phyloP scores from a whole-genome alignment of 2,113 vertebrate genomes.

The Mormyrus iriodes region DNA sequence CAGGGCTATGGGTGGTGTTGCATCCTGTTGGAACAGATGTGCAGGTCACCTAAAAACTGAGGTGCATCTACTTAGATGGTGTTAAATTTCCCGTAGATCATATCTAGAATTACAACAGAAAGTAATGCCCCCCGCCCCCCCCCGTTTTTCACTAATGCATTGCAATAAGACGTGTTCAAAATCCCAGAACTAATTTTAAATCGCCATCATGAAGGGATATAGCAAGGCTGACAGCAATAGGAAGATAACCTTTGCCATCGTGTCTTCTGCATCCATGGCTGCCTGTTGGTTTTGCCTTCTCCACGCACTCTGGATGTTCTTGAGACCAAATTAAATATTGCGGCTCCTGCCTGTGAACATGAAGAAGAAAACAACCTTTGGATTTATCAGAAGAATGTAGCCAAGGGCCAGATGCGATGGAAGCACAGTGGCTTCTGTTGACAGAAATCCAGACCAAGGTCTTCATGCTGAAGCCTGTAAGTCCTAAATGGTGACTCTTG shows the following conservation, averaged over 20 bases:
- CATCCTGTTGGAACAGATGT: slow-evolving; percentile 37
- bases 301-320: not conserved
- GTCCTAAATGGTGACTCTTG: slow-evolving; percentile 1
- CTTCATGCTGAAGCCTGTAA: slow-evolving; percentile 25
- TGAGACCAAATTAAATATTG: not conserved
- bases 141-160: not conserved
- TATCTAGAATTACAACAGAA: not conserved
- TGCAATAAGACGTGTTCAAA: not conserved
- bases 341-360: slow-evolving; percentile 29
- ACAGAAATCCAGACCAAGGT: slow-evolving; percentile 19
- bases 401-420: slow-evolving; percentile 22
- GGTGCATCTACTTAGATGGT: slow-evolving; percentile 11
- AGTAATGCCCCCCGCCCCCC: too few relatives aligned
- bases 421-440: slow-evolving; percentile 24
- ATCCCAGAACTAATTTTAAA: not conserved
- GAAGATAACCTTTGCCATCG: not conserved
- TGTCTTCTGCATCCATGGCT: not conserved
- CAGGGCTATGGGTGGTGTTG: not conserved
- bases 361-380: slow-evolving; percentile 34
- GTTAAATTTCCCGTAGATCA: slow-evolving; percentile 5
- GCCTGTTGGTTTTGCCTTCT: not conserved
- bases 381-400: slow-evolving; percentile 36
- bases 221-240: not conserved
- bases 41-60: slow-evolving; percentile 27
- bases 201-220: not conserved